Conservation (phyloP, 2,797 vertebrate genomes). For the Calcarius lapponicus region DNA sequence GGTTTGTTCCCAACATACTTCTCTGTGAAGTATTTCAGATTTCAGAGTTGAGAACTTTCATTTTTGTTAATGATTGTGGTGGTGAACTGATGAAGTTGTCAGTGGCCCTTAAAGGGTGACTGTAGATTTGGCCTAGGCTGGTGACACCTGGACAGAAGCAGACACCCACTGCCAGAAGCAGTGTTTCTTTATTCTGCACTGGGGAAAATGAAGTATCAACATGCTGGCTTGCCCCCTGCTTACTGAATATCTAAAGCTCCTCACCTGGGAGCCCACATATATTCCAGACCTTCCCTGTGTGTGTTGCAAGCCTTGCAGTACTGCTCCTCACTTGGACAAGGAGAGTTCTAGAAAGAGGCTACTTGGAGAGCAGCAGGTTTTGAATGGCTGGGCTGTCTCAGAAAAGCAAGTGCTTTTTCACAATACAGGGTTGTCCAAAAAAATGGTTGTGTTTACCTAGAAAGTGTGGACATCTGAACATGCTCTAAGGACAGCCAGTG, state of each 20-base stretch:
- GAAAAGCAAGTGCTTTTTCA: background rate
- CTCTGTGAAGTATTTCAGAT: background rate
- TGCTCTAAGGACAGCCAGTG: background rate
- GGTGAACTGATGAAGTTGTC: background rate
- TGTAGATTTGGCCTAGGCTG: background rate
- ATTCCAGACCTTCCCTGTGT: background rate
- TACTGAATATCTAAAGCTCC: background rate
- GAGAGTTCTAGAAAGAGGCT: background rate
- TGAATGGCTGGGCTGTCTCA: background rate
- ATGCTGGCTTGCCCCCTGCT: background rate
- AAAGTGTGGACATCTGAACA: accelerated
- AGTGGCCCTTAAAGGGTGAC: background rate
- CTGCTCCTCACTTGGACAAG: background rate
- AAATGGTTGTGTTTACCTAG: background rate
- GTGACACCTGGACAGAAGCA: background rate
- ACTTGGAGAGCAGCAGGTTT: background rate
- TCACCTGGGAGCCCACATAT: background rate
- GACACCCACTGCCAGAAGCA: background rate
- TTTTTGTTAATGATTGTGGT: background rate
- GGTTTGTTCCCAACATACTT: background rate
- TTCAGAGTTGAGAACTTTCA: background rate
- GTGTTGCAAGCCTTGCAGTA: background rate
- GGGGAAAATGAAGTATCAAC: background rate
- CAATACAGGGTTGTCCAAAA: background rate
- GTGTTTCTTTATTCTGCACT: background rate